A percentile compares a stretch with the other conserved stretches of the same genome.
Conservation (phyloP, 1,140 invertebrate species). For the Bombus soroeensis region DNA sequence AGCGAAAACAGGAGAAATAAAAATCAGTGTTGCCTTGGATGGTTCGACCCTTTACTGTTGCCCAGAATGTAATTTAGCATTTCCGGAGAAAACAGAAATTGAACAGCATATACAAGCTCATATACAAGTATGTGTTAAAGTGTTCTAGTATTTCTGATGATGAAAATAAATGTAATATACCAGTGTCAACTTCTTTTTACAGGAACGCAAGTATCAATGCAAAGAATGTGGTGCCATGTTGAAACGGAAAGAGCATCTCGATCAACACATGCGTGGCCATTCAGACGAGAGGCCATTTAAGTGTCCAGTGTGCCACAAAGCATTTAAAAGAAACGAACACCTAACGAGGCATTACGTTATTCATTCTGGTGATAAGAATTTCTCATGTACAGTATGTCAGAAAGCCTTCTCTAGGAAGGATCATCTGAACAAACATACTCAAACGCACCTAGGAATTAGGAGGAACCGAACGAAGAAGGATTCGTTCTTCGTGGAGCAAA, state of each 20-base stretch:
- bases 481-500: constrained; percentile 63
- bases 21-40: constrained; percentile 78
- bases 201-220: constrained; percentile 82
- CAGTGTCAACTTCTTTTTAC: constrained; percentile 28
- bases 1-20: constrained; percentile 81
- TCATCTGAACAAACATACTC: constrained; percentile 88
- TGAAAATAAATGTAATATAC: not conserved
- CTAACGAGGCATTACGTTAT: constrained; percentile 82
- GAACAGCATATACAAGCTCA: constrained; percentile 81
- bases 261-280: constrained; percentile 88
- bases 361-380: constrained; percentile 86
- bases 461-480: constrained; percentile 77
- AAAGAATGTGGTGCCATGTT: constrained; percentile 82
- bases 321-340: constrained; percentile 84
- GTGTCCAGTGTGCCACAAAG: constrained; percentile 83
- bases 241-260: constrained; percentile 83
- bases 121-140: constrained; percentile 73
- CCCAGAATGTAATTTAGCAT: constrained; percentile 81
- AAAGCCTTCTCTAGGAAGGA: constrained; percentile 91
- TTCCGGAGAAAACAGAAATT: constrained; percentile 77
- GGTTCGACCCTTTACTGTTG: constrained; percentile 81
- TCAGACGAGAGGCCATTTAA: constrained; percentile 88
- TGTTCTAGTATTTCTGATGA: not conserved
- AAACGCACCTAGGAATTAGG: constrained; percentile 79
- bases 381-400: constrained; percentile 88